Conservation (phyloP, 2,888 invertebrate genomes). For the Lepidocyrtinus sp. region DNA sequence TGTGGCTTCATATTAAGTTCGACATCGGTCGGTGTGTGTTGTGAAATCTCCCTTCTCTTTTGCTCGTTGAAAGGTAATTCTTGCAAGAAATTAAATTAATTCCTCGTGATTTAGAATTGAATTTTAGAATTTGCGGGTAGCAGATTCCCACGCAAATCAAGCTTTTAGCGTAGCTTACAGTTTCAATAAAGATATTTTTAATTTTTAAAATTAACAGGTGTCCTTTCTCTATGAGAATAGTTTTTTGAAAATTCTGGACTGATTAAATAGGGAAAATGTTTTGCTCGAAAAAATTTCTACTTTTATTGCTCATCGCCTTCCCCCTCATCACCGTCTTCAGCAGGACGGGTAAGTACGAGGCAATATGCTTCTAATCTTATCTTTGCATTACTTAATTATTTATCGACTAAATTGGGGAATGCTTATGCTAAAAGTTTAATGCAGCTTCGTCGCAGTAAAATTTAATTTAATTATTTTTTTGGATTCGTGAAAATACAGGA, state of each 20-base stretch:
- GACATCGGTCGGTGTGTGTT: no score
- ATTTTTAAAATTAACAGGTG: neutral
- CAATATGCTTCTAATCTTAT: no score
- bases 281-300: conserved; percentile 64
- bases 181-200: no score
- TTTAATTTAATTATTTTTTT: neutral
- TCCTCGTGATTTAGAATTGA: neutral
- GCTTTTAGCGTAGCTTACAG: no score
- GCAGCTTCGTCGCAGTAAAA: neutral
- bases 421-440: conserved; percentile 13
- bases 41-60: no score
- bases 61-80: no score
- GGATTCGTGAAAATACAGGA: conserved; percentile 39
- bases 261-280: conserved; percentile 24
- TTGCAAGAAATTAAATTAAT: conserved; percentile 21
- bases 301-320: conserved; percentile 67
- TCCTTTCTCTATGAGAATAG: neutral
- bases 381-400: no score
- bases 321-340: conserved; percentile 67
- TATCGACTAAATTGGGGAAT: no score
- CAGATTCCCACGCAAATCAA: no score
- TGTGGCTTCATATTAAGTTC: neutral
- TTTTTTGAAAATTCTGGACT: neutral
- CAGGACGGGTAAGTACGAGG: conserved; percentile 62
- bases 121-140: no score